Conservation (phyloP, 1,140 invertebrate species). For the Zophobas morio region DNA sequence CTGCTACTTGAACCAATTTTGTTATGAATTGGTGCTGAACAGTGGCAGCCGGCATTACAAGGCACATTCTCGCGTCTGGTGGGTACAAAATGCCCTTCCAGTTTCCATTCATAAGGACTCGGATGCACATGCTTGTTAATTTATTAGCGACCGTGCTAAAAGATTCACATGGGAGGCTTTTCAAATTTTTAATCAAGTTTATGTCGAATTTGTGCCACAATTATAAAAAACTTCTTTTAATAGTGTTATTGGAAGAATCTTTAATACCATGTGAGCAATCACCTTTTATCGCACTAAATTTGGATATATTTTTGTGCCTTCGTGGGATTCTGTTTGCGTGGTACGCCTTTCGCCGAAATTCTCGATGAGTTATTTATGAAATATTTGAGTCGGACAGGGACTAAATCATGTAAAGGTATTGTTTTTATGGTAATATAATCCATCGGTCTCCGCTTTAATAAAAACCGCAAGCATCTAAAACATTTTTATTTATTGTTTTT, state of each 20-base stretch:
- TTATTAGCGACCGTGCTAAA: constrained; percentile 46
- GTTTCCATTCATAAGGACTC: constrained; percentile 42
- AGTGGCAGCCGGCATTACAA: constrained; percentile 53
- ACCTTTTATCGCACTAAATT: not conserved
- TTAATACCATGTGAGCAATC: too few relatives aligned
- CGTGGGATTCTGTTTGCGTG: constrained; percentile 19
- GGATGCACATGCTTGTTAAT: constrained; percentile 35
- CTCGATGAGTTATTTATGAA: constrained; percentile 56
- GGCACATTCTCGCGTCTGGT: constrained; percentile 47
- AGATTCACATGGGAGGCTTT: constrained; percentile 34
- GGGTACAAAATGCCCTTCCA: constrained; percentile 40
- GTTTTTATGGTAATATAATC: constrained; percentile 63
- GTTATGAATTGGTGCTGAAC: constrained; percentile 50
- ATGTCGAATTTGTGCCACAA: not conserved
- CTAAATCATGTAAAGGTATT: constrained; percentile 58
- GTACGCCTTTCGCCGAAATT: constrained; percentile 13
- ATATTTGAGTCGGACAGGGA: constrained; percentile 49
- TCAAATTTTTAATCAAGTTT: constrained; percentile 30
- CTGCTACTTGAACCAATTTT: constrained; percentile 45
- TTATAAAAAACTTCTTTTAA: not conserved
- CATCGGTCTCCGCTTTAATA: constrained; percentile 48
- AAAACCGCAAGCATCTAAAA: constrained; percentile 55
- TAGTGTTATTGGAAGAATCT: too few relatives aligned
- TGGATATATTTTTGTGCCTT: constrained; percentile 14
- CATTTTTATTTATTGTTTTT: constrained; percentile 61